Base-by-base conservation (phyloP, 2,888 invertebrate genomes). In the Polyommatus iphigenia region DNA sequence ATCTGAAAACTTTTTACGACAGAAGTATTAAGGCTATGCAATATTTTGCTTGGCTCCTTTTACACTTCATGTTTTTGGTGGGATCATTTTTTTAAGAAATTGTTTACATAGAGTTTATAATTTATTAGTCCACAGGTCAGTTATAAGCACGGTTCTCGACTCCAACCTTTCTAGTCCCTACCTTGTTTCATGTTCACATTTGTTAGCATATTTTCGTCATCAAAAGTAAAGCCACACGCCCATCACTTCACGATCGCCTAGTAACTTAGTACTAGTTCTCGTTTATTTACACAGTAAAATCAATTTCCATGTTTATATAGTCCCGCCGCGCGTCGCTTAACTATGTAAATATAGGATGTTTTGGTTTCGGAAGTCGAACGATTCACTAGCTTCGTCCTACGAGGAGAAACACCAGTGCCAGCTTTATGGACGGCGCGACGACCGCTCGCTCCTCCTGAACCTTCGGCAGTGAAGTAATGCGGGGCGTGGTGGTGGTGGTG, bases 301-400 rank as follows among this genome's bases (percentile, higher is more conserved):
- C 46, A 41, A 13, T 54, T n/a, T 24, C n/a, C 6, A 73, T 54
- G 75, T 75, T 75, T 75, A 75, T 54, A 29, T 18, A 50, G 50
- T 24, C 20, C 18, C 54, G 18, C 20, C 54, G 46, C 24, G 24
- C 75, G 29, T 50, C 75, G 54, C 46, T 3, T 3, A 1, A 50
- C 24, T 50, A 54, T 75, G 75, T 75, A 50, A 75, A 75, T 54
- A 75, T 5, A 13, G 54, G 50, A 75, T 50, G 75, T 75, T 75
- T 24, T 50, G 29, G 73, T 50, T 29, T 29, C 29, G 18, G 24
- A 18, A 10, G 10, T 10, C 10, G 3, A 46, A 46, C 46, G 73
- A 3, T 50, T 73, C 6, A 46, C 46, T 24, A 29, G 10, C 6
- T 15, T 15, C 29, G 50, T 50, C 13, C 2, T 15, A 3, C 15